phyloP scores from a whole-genome alignment of 2,888 invertebrate genomes.

The Pristionchus fissidentatus region DNA sequence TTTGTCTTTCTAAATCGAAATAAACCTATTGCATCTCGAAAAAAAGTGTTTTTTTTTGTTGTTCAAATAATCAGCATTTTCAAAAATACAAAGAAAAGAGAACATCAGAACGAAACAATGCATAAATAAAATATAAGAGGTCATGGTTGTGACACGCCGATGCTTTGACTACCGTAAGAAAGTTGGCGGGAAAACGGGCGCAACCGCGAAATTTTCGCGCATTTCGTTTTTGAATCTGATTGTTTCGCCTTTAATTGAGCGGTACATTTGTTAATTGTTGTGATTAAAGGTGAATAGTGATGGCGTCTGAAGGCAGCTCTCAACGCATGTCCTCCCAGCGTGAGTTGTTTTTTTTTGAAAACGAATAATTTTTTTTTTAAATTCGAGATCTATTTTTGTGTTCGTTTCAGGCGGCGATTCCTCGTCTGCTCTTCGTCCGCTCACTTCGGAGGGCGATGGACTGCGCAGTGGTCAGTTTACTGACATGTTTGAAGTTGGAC shows the following conservation, averaged over 20 bases:
- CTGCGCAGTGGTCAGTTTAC: slow-evolving; percentile 9
- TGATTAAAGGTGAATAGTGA: not conserved
- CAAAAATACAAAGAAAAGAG: too few relatives aligned
- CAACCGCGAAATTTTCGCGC: slow-evolving; percentile 9
- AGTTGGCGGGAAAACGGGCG: not conserved
- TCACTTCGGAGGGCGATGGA: slow-evolving; percentile 42
- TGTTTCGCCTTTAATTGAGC: not conserved
- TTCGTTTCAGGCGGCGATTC: not conserved
- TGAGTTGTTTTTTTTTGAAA: not conserved
- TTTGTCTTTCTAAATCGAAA: too few relatives aligned
- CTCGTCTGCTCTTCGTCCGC: slow-evolving; percentile 17
- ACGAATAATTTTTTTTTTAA: not conserved
- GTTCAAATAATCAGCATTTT: too few relatives aligned
- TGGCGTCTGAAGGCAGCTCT: slow-evolving; percentile 34
- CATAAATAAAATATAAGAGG: not conserved
- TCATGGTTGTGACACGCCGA: not conserved
- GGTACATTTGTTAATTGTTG: not conserved
- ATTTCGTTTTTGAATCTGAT: not conserved
- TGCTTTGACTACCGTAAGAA: not conserved
- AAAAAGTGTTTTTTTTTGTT: too few relatives aligned
- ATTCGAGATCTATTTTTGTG: not conserved
- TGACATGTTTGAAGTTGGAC: too few relatives aligned
- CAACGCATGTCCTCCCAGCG: slow-evolving; percentile 20
- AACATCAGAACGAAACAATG: too few relatives aligned
- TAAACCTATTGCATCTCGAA: too few relatives aligned